These are phyloP conservation scores for Lota lota DNA, from an alignment of 2,113 vertebrate species.

Conservation along the genomic window DNA sequence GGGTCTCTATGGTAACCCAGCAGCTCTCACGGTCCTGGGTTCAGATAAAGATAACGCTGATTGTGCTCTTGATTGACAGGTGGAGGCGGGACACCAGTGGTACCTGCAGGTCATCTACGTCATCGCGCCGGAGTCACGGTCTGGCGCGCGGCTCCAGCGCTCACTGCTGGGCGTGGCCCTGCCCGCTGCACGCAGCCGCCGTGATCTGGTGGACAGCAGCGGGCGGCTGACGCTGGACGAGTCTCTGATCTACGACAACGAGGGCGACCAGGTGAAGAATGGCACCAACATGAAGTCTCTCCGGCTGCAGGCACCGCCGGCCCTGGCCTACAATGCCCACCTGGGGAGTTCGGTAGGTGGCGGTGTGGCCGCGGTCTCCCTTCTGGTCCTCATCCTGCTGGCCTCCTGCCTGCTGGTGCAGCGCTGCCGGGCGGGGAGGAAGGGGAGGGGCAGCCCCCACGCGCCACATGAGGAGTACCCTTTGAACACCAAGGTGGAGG, in stretches of 20 bases:
- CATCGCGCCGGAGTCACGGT: constrained; percentile 84
- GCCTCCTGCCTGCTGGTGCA: constrained; percentile 79
- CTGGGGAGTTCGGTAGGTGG: constrained; percentile 82
- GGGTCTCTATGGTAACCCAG: no score
- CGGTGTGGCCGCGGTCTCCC: constrained; percentile 75
- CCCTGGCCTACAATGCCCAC: constrained; percentile 73
- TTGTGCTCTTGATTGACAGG: constrained; percentile 66
- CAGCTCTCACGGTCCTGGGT: no score
- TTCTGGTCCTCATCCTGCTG: constrained; percentile 79
- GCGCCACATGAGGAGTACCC: constrained; percentile 78
- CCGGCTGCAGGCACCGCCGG: constrained; percentile 77
- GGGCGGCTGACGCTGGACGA: constrained; percentile 78
- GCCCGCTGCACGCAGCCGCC: constrained; percentile 56
- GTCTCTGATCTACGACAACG: constrained; percentile 93
- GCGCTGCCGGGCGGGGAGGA: constrained; percentile 73
- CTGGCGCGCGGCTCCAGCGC: constrained; percentile 83
- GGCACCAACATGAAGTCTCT: constrained; percentile 98
- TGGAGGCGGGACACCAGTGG: constrained; percentile 98
- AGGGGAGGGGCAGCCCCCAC: constrained; percentile 10
- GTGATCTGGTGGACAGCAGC: constrained; percentile 77
- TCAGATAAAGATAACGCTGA: background rate
- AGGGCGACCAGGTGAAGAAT: constrained; percentile 92
- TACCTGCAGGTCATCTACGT: constrained; percentile 97
- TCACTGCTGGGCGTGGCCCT: constrained; percentile 71
- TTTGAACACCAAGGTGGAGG: constrained; percentile 87